Conservation (phyloP, 2,888 invertebrate species). For the Epinotia ramella region DNA sequence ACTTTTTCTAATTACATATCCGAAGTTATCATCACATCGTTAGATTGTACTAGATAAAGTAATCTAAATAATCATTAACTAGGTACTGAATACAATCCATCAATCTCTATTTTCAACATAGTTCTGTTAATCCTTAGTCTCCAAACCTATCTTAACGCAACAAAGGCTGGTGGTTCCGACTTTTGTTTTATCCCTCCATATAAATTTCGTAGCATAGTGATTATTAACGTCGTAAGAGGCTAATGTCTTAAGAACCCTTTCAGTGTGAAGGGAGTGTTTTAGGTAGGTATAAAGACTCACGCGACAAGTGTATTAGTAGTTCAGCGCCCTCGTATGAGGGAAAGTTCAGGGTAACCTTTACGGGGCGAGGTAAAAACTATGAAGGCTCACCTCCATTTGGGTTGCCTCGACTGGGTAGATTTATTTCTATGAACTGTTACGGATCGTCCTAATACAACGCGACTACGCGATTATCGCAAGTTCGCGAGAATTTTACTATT, state of each 20-base stretch:
- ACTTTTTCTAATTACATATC: background rate
- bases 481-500: no score
- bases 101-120: slow-evolving; percentile 8
- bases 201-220: background rate
- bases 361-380: background rate
- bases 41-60: background rate
- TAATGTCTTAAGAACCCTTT: slow-evolving; percentile 16
- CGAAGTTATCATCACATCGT: background rate
- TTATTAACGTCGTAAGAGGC: background rate
- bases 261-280: background rate
- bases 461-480: no score
- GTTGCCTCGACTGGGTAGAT: background rate
- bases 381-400: background rate
- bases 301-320: slow-evolving; percentile 17
- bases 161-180: background rate
- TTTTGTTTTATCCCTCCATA: background rate
- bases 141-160: background rate
- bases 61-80: slow-evolving; percentile 8
- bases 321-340: slow-evolving; percentile 17
- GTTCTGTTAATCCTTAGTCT: background rate
- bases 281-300: slow-evolving; percentile 11
- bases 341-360: slow-evolving; percentile 40
- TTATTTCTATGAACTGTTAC: background rate
- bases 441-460: no score
- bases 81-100: slow-evolving; percentile 7